Evolutionary conservation across 2,888 invertebrate species (phyloP), one percentile per base, ranked within the genome.

Genomic region (Thymelicus acteon): DNA sequence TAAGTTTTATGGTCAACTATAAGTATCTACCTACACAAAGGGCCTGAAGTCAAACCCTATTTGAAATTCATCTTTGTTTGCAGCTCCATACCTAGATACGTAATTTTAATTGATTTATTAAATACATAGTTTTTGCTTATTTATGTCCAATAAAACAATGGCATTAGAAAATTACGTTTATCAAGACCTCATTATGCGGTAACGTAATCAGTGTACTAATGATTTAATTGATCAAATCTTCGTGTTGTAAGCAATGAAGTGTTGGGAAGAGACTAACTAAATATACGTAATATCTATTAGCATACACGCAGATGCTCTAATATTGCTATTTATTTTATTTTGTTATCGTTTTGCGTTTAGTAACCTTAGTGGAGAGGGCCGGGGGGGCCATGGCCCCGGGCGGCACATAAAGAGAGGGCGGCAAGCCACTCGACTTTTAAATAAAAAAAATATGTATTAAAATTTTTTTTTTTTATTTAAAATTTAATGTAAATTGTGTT

Each of bases 101-200:
- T 48, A n/a, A 24, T 60, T 19, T 10, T 67, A 61, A 57, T 57
- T 39, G 39, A 47, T 44, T 44, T 44, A 44, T n/a, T n/a, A n/a
- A n/a, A n/a, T 48, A 40, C 7, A 15, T 10, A 40, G 5, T 37
- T 68, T 44, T 62, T 62, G 47, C 40, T 62, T 67, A 52, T 67
- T 61, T 47, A 69, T 69, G 40, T 69, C 40, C 13, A 52, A 60
- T 64, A 60, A 24, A 60, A 70, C 64, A 70, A 64, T 64, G 31
- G 60, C 52, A 37, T 40, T 7, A 64, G 62, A 69, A 69, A 70
- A 70, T 64, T 70, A 70, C 70, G 61, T 64, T 70, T 70, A 70
- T 70, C 63, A 49, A 63, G 57, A 37, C 58, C 60, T 37, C n/a
- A 60, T 40, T 40, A 60, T 13, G 57, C 40, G 15, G 13, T 64